phyloP scores from a whole-genome alignment of 2,888 invertebrate genomes.

The Hedya salicella region DNA sequence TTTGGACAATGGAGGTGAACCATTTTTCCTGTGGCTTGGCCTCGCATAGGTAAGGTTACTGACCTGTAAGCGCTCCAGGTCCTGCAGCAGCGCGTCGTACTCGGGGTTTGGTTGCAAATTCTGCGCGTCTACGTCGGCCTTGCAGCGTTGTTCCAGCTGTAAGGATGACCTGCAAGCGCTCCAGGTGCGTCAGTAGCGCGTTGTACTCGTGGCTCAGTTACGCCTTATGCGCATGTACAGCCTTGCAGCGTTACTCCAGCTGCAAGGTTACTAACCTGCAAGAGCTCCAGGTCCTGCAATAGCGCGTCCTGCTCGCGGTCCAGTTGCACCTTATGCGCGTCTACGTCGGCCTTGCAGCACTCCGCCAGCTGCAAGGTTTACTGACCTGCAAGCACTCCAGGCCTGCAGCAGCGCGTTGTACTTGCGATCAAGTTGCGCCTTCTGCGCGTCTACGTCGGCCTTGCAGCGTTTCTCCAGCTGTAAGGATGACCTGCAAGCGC shows the following conservation, averaged over 20 bases:
- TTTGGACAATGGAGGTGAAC: no score
- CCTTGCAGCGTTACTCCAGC: no score
- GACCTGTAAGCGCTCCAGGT: constrained; percentile 95
- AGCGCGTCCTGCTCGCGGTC: constrained; percentile 98
- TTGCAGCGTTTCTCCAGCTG: constrained; percentile 98
- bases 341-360: constrained; percentile 98
- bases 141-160: constrained; percentile 97
- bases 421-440: constrained; percentile 97
- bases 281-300: constrained; percentile 94
- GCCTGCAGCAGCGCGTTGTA: constrained; percentile 96
- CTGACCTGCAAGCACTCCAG: constrained; percentile 92
- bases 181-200: no score
- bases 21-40: no score
- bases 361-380: constrained; percentile 94
- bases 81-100: constrained; percentile 97
- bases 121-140: constrained; percentile 98
- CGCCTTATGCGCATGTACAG: no score
- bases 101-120: constrained; percentile 98
- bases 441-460: constrained; percentile 98
- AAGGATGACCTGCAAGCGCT: no score
- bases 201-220: no score
- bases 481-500: constrained; percentile 87
- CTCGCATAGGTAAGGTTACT: no score
- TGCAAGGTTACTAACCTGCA: constrained; percentile 86
- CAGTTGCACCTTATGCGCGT: constrained; percentile 96